Percentiles rank a stretch among this genome's conserved stretches.
Evolutionary conservation across 2,797 vertebrate genomes (phyloP).

Genomic region (Chromis chromis): DNA sequence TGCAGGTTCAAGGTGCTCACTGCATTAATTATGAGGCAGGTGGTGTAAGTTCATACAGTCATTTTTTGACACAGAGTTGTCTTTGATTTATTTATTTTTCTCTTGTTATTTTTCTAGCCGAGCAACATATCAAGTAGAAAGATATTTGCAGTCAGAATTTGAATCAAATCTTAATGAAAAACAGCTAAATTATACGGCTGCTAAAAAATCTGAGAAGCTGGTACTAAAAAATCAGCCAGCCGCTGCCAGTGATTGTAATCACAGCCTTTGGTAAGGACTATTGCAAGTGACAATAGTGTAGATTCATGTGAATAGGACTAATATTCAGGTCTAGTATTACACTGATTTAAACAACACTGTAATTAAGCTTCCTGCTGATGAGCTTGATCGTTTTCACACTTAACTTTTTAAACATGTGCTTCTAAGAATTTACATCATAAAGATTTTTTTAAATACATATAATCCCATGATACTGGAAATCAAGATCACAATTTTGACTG

Average conservation of each 20-base stretch:
- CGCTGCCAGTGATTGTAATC: neutral
- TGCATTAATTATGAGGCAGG: slow-evolving; percentile 7
- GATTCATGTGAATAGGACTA: slow-evolving; percentile 10
- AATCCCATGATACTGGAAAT: neutral
- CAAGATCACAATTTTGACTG: neutral
- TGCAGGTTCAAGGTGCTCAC: slow-evolving; percentile 24
- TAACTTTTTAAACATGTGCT: neutral
- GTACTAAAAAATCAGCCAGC: neutral
- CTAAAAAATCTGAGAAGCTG: neutral
- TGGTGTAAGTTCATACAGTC: neutral
- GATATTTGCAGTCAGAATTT: neutral
- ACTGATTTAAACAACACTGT: slow-evolving; percentile 20
- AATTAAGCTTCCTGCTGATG: slow-evolving; percentile 4
- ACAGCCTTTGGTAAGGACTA: slow-evolving; percentile 7
- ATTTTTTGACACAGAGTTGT: slow-evolving; percentile 1
- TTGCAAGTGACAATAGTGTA: slow-evolving; percentile 7
- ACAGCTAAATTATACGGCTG: neutral
- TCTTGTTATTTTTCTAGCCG: neutral
- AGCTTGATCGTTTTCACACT: neutral
- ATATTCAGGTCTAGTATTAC: neutral
- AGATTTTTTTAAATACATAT: neutral
- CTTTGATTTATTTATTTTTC: slow-evolving; percentile 18
- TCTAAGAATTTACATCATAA: neutral
- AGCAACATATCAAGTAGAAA: neutral
- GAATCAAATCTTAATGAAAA: slow-evolving; percentile 12